These are phyloP conservation scores for Pantala flavescens DNA, from an alignment of 1,140 invertebrate species.

Conservation along the genomic window DNA sequence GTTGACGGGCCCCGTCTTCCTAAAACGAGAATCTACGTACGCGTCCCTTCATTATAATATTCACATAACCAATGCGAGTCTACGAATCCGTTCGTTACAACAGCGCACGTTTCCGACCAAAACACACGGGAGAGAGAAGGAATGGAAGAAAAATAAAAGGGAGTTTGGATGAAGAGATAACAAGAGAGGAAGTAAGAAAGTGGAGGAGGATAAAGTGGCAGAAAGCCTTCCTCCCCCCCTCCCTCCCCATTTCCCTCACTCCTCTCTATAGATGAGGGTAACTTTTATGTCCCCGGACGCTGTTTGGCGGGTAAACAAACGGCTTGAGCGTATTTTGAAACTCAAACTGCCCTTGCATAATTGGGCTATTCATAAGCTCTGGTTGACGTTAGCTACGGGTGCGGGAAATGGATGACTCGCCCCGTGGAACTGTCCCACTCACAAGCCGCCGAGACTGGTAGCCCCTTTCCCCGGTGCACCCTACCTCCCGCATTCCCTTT, in stretches of 20 bases:
- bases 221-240: not conserved
- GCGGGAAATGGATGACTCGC: constrained; percentile 6
- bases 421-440: not conserved
- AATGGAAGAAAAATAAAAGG: no score
- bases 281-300: constrained; percentile 3
- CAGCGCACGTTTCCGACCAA: no score
- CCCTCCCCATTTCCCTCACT: not conserved
- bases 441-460: not conserved
- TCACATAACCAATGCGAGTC: no score
- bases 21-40: no score
- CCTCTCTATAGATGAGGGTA: not conserved
- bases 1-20: no score
- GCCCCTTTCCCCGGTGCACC: not conserved
- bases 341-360: constrained; percentile 8
- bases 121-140: no score
- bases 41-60: no score
- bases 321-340: constrained; percentile 9
- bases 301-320: constrained; percentile 5
- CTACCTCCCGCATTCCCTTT: not conserved
- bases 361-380: constrained; percentile 2
- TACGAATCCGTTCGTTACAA: no score
- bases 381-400: constrained; percentile 7
- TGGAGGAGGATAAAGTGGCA: not conserved
- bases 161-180: not conserved
- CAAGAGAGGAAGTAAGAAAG: not conserved